phyloP scores from a whole-genome alignment of 2,888 invertebrate genomes.

The Cryptus armator region DNA sequence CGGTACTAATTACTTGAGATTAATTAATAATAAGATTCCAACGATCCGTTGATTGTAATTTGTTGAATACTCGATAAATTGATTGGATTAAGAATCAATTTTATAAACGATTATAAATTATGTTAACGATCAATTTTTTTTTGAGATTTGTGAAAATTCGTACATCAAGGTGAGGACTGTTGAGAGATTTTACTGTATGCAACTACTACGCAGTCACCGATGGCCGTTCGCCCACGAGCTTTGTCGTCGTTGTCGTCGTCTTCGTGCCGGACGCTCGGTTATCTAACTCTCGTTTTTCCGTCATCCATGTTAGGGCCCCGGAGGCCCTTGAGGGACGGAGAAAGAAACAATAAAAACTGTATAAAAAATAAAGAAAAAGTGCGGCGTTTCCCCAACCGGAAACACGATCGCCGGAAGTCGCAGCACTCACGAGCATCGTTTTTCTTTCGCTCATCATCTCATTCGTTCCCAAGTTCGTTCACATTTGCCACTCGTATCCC shows the following conservation, averaged over 20 bases:
- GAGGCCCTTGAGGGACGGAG: conserved; percentile 9
- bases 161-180: neutral
- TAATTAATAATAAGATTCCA: neutral
- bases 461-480: conserved; percentile 25
- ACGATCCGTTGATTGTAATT: neutral
- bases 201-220: conserved; percentile 11
- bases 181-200: neutral
- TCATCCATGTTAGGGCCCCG: conserved; percentile 6
- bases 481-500: neutral
- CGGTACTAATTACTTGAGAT: neutral
- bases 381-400: conserved; percentile 74
- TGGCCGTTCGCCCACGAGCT: conserved; percentile 55
- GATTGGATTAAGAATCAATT: neutral
- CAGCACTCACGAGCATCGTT: conserved; percentile 17
- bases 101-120: neutral
- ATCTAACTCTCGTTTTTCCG: conserved; percentile 43
- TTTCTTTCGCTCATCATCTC: conserved; percentile 45
- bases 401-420: conserved; percentile 73
- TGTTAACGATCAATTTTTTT: neutral
- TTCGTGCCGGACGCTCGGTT: conserved; percentile 41
- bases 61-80: neutral
- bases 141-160: neutral
- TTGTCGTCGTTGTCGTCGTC: conserved; percentile 42
- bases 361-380: neutral
- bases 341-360: conserved; percentile 3